These are phyloP conservation scores for Dorcus hopei DNA, from an alignment of 2,888 invertebrate species.

Conservation along the genomic window DNA sequence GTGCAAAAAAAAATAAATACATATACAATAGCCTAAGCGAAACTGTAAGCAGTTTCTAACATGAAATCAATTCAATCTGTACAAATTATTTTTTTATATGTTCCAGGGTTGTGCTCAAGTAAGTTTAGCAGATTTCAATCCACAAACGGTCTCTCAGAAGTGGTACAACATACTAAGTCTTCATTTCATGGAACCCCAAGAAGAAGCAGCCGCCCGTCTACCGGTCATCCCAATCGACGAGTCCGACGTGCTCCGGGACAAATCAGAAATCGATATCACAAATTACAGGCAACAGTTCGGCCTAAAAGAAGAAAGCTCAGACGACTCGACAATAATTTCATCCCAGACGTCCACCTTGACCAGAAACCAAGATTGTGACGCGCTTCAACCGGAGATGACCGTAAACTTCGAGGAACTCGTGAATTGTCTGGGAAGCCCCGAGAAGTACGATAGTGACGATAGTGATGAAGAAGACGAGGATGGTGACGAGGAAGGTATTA, in stretches of 20 bases:
- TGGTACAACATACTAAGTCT: slow-evolving; percentile 95
- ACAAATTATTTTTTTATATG: slow-evolving; percentile 20
- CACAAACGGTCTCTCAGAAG: slow-evolving; percentile 74
- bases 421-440: slow-evolving; percentile 43
- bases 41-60: neutral
- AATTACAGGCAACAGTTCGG: slow-evolving; percentile 32
- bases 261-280: slow-evolving; percentile 35
- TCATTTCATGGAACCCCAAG: slow-evolving; percentile 65
- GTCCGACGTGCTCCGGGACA: neutral
- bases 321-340: slow-evolving; percentile 94
- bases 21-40: too few relatives aligned
- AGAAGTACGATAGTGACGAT: slow-evolving; percentile 42
- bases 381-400: slow-evolving; percentile 50
- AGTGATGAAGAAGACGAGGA: slow-evolving; percentile 48
- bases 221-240: slow-evolving; percentile 5
- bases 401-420: slow-evolving; percentile 54
- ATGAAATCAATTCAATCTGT: neutral
- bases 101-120: slow-evolving; percentile 91
- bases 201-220: slow-evolving; percentile 33
- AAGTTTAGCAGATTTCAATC: slow-evolving; percentile 90
- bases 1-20: too few relatives aligned
- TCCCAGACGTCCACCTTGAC: slow-evolving; percentile 95
- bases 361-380: slow-evolving; percentile 70
- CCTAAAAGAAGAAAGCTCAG: slow-evolving; percentile 85
- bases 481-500: slow-evolving; percentile 49